Base-by-base conservation (phyloP, 2,888 invertebrate species). In the Ctenicera cuprea region DNA sequence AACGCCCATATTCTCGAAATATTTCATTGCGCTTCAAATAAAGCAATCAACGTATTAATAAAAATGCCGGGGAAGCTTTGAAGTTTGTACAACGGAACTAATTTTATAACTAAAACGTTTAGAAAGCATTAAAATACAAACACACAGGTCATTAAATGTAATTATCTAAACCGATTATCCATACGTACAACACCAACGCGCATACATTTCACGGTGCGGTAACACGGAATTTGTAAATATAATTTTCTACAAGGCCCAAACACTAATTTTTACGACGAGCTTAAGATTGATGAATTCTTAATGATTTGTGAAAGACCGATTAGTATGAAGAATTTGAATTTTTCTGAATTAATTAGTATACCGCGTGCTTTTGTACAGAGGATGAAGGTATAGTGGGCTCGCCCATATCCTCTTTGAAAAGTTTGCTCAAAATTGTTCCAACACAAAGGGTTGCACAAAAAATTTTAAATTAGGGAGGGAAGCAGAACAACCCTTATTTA, bases 161-260 rank as follows among this genome's bases (percentile, higher is more conserved):
- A 30, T 30, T 30, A 26, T 22, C 52, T 12, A 54, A 54, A 54
- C 54, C n/a, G 54, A 54, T 54, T 54, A 54, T n/a, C 30, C 8
- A 14, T 30, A 54, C 14, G n/a, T 54, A 30, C 7, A 33, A 54
- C 54, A 14, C 30, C 30, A 22, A 52, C 52, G 26, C 26, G 54
- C 54, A 30, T 54, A 54, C 20, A 54, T 54, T 54, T 54, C 54
- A 54, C 26, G 54, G 54, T 54, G 33, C 14, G 14, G 30, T 26
- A 22, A 54, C 30, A 14, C 30, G 33, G 30, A 54, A 54, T 54
- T 30, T 54, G 30, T 30, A n/a, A 48, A 48, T 48, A 18, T 30
- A 54, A 54, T 54, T 26, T 54, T 14, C 11, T 22, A 20, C 3
- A 11, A 5, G 52, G 5, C 14, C n/a, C 14, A 12, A 43, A 43